Base-by-base conservation (phyloP, 1,140 invertebrate genomes). In the Saccostrea cuccullata region DNA sequence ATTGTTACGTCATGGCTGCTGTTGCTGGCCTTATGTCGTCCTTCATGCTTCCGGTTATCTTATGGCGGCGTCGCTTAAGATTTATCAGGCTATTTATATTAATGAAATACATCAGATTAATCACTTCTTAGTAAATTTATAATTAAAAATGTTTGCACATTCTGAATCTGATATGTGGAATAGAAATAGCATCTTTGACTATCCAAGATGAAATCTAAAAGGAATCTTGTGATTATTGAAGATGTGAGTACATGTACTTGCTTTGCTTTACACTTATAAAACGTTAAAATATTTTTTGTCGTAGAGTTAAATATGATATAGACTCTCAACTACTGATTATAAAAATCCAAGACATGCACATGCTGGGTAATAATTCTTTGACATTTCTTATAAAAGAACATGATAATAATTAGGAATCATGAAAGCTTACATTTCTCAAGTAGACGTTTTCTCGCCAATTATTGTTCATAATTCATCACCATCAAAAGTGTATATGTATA, bases 61-160 rank as follows among this genome's bases (percentile, higher is more conserved):
- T 30, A 26, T 77, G 70, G 70, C 70, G 70, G 70, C 70, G 70
- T 77, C 70, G 70, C 70, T 77, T 12, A 6, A 77, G 70, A 77
- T 26, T 77, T 77, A 77, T 77, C 70, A 77, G 26, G 23, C 70
- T 77, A 77, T 77, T 77, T 11, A 77, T 77, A 77, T 77, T 77
- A 77, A 77, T 77, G 23, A 36, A 77, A 77, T 77, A 77, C 26
- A 26, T 36, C 30, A 77, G 70, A 77, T 77, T 77, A 77, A 26
- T 30, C 70, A 77, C 70, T 77, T 77, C 70, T 77, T 77, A 77
- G 70, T 30, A 77, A 36, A 77, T 77, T 77, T 77, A 64, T 77
- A 77, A 77, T 77, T 77, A 77, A 77, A 77, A 77, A 77, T 77
- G 26, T 77, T 77, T 77, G 26, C 70, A 77, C 70, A 30, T 77